Evolutionary conservation across 1,140 invertebrate species (phyloP).

Genomic region (Scaptodrosophila lebanonensis): DNA sequence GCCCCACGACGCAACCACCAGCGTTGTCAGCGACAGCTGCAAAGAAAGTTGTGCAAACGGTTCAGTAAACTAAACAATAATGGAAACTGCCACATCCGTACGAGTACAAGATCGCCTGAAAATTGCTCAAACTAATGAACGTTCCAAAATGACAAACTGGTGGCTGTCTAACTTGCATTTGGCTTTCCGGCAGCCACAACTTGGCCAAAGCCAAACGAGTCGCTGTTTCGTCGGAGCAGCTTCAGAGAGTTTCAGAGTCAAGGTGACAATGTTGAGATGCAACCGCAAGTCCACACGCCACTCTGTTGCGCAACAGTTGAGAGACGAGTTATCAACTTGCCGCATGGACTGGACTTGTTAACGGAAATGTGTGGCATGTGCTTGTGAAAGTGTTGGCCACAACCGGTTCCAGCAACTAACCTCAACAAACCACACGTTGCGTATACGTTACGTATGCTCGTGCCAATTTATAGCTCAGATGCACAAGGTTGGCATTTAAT

Average conservation of each 20-base stretch:
- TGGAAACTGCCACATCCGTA: too few relatives aligned
- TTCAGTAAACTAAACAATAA: too few relatives aligned
- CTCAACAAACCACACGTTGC: constrained; percentile 36
- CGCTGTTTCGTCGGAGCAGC: constrained; percentile 26
- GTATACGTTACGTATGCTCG: constrained; percentile 42
- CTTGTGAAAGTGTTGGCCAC: constrained; percentile 39
- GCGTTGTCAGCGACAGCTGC: constrained; percentile 49
- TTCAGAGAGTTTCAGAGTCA: constrained; percentile 57
- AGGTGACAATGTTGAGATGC: constrained; percentile 55
- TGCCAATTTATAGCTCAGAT: constrained; percentile 34
- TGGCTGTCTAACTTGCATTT: constrained; percentile 23
- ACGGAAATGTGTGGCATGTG: constrained; percentile 60
- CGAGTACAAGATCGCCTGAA: background rate
- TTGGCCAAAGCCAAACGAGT: constrained; percentile 15
- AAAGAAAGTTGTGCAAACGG: constrained; percentile 26
- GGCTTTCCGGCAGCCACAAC: constrained; percentile 22
- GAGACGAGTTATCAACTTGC: too few relatives aligned
- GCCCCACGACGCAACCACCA: constrained; percentile 49
- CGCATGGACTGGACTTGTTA: constrained; percentile 33
- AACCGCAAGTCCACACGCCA: too few relatives aligned
- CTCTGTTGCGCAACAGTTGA: constrained; percentile 52
- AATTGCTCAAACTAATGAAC: constrained; percentile 5
- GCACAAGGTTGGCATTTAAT: constrained; percentile 51
- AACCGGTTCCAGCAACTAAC: background rate
- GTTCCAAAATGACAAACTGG: constrained; percentile 17